Evolutionary conservation across 2,888 invertebrate genomes (phyloP).

Genomic region (Hetaerina titia): DNA sequence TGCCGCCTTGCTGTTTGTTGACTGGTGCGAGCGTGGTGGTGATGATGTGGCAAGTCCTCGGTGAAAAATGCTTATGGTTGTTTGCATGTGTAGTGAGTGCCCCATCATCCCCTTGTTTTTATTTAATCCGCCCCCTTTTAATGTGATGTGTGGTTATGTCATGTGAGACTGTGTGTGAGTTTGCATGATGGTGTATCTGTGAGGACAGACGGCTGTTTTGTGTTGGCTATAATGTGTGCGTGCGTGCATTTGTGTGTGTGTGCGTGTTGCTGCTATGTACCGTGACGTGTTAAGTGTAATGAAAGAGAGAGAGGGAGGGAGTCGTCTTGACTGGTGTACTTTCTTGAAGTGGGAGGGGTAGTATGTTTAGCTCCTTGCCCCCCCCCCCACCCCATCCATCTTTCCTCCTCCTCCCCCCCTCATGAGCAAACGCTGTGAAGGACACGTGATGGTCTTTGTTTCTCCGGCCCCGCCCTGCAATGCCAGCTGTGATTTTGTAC

Average conservation of each 20-base stretch:
- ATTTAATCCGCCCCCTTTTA: not conserved
- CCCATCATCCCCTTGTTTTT: not conserved
- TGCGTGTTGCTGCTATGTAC: no score
- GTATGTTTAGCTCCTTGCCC: not conserved
- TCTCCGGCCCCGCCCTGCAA: no score
- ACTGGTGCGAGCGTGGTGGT: not conserved
- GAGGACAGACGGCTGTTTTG: no score
- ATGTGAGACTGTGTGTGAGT: not conserved
- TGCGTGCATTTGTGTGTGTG: no score
- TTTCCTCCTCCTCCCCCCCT: no score
- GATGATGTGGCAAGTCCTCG: not conserved
- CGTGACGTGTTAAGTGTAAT: not conserved
- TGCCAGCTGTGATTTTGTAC: slow-evolving; percentile 16
- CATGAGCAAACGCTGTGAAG: no score
- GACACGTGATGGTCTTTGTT: no score
- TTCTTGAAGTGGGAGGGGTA: no score
- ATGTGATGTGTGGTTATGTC: not conserved
- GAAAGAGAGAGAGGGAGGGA: no score
- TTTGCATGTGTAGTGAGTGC: not conserved
- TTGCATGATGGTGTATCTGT: not conserved
- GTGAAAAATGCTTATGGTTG: not conserved
- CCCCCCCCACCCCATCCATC: no score
- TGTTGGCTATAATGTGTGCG: no score
- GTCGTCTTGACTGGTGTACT: no score
- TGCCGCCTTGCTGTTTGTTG: not conserved